Evolutionary conservation across 2,113 vertebrate genomes (phyloP), one percentile per base, ranked within the genome.

Genomic region (Chauna torquata): DNA sequence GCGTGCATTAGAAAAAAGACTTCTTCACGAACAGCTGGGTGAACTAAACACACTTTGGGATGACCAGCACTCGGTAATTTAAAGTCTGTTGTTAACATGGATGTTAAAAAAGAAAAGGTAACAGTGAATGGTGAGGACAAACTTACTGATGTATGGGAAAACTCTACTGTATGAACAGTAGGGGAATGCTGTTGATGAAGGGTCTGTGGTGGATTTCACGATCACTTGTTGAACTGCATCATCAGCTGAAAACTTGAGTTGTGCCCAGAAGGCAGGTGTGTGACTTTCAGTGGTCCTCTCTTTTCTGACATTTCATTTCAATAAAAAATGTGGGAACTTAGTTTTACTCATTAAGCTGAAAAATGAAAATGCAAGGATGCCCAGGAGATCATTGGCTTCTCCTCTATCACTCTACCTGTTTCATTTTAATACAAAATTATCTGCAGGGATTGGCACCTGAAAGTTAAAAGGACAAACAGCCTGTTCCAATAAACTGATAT

Each of bases 401-500:
- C 54, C 23, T 88, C 16, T 52, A 9, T 52, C 62, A 16, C 15
- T 14, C 49, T 64, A 25, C 30, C 22, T 20, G 62, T 95, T 96
- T 97, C 62, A 85, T 61, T 90, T 96, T 83, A 94, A 6, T 92
- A 77, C 20, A 55, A 68, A 93, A 74, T 78, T 93, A 66, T 75
- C 70, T 93, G 45, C 8, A 87, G 68, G 28, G 76, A 52, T 61
- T 79, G 66, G 18, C 64, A 94, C 45, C 52, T 90, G 23, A 57
- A 96, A 95, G 58, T 80, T 96, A 92, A 74, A 85, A 94, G 86
- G 75, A 82, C 78, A 96, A 97, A 75, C 22, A 89, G 28, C 14
- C 47, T 77, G n/a, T 96, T 93, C 70, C 4, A 1, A 59, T 96
- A 83, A 92, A 95, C 66, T 92, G 25, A 28, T 93, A 36, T 45